phyloP scores from a whole-genome alignment of 2,113 vertebrate species.

The Grus americana region DNA sequence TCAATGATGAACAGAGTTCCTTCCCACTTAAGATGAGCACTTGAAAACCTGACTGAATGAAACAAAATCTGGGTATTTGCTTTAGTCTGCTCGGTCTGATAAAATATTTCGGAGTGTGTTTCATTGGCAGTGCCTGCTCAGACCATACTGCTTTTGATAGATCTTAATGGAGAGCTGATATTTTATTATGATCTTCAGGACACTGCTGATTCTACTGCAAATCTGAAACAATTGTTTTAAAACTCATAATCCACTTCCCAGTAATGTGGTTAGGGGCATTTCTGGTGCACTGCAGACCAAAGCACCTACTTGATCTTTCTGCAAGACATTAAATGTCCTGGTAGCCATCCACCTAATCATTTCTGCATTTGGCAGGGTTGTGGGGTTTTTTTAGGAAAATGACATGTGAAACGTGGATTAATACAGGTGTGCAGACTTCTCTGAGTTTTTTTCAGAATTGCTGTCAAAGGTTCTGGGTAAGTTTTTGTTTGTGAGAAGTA shows the following conservation, averaged over 20 bases:
- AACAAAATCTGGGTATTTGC: background rate
- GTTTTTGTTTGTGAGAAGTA: background rate
- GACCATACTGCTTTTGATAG: background rate
- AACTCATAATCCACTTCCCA: background rate
- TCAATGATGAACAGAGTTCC: background rate
- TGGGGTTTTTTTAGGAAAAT: background rate
- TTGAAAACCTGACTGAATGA: background rate
- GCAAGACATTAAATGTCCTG: background rate
- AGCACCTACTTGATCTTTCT: background rate
- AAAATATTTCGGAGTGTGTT: background rate
- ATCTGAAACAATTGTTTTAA: background rate
- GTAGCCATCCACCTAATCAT: rapidly evolving
- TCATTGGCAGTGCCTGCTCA: background rate
- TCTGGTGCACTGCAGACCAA: background rate
- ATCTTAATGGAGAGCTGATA: background rate
- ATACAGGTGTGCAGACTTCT: background rate
- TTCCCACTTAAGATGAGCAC: background rate
- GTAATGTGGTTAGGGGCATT: background rate
- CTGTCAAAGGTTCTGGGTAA: background rate
- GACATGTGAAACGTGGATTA: background rate
- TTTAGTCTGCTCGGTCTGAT: background rate
- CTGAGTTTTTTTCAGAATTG: background rate
- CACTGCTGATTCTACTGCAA: background rate
- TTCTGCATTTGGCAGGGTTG: background rate
- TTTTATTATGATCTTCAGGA: background rate